Evolutionary conservation across 2,797 vertebrate genomes (phyloP).

Genomic region (Onychomys torridus): DNA sequence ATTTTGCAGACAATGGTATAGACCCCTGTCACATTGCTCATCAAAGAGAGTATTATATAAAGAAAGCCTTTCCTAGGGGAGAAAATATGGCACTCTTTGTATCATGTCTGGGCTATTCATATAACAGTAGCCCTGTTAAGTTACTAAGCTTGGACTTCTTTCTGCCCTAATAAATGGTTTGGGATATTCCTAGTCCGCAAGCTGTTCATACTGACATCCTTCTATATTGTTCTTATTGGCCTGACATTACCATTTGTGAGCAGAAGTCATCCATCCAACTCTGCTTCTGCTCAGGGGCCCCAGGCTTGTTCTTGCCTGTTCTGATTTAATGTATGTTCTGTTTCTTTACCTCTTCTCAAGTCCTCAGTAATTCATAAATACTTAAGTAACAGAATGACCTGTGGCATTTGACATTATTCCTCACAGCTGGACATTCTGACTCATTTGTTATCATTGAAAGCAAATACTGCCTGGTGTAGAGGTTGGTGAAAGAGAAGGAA

Average conservation of each 20-base stretch:
- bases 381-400: conserved; percentile 13
- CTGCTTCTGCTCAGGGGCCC: neutral
- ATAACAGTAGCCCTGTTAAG: neutral
- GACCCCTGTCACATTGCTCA: neutral
- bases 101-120: neutral
- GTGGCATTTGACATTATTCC: conserved; percentile 29
- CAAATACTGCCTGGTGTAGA: neutral
- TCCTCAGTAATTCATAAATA: conserved; percentile 44
- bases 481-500: fast-evolving
- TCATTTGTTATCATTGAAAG: neutral
- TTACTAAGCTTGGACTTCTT: neutral
- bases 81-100: neutral
- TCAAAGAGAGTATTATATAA: neutral
- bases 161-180: neutral
- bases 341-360: neutral
- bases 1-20: fast-evolving
- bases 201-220: neutral
- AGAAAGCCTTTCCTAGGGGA: neutral
- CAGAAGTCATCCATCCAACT: neutral
- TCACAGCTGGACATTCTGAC: neutral
- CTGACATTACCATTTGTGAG: neutral
- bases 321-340: neutral
- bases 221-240: neutral
- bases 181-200: neutral
- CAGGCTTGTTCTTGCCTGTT: conserved; percentile 2